Conservation (phyloP, 2,888 invertebrate species). For the Perizoma affinitatum region DNA sequence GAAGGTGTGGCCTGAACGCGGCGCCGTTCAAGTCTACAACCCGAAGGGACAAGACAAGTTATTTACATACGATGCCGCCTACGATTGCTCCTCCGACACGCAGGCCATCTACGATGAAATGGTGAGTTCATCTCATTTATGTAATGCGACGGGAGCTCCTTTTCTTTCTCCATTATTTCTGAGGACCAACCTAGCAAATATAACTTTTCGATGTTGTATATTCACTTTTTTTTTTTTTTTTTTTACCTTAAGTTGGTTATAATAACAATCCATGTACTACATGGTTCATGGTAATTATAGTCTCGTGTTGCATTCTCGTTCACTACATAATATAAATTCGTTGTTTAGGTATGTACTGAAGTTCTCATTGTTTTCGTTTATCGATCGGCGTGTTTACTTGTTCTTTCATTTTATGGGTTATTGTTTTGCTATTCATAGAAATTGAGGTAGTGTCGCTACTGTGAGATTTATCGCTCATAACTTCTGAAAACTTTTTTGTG, state of each 20-base stretch:
- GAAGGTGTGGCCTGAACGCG: constrained; percentile 92
- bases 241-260: no score
- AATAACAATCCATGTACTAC: no score
- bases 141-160: no score
- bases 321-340: constrained; percentile 10
- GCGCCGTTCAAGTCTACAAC: constrained; percentile 95
- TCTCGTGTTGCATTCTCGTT: constrained; percentile 2
- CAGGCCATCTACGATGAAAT: constrained; percentile 98
- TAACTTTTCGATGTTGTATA: no score
- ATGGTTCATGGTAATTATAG: neutral
- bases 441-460: constrained; percentile 29
- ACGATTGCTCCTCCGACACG: constrained; percentile 95
- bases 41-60: constrained; percentile 94
- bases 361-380: constrained; percentile 20
- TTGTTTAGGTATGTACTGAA: neutral
- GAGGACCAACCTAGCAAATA: no score
- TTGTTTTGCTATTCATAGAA: constrained; percentile 40
- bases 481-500: constrained; percentile 25
- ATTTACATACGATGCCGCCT: constrained; percentile 99
- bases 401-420: constrained; percentile 15
- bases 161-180: no score
- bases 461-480: constrained; percentile 27
- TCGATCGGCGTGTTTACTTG: constrained; percentile 13
- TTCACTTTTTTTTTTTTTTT: no score
- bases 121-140: constrained; percentile 65